Percentiles rank a stretch among this genome's conserved stretches.
phyloP scores from a whole-genome alignment of 2,797 vertebrate genomes.

The Melopsittacus undulatus region DNA sequence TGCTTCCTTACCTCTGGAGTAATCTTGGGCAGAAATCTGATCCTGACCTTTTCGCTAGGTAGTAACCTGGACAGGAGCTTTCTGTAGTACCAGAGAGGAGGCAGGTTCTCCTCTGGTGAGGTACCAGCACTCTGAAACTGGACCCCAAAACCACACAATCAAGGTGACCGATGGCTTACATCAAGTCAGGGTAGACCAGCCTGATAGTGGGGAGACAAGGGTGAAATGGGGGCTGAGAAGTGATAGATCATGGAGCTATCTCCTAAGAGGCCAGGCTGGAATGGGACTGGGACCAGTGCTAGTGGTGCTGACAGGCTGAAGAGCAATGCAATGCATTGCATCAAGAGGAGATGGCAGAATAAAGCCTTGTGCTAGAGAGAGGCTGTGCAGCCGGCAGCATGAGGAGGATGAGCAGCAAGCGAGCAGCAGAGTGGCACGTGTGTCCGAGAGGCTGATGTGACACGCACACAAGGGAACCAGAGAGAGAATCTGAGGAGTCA shows the following conservation, averaged over 20 bases:
- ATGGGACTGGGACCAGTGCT: fast-evolving
- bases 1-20: not conserved
- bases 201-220: fast-evolving
- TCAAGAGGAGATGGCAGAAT: not conserved
- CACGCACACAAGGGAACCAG: not conserved
- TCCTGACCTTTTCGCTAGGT: not conserved
- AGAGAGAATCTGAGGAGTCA: not conserved
- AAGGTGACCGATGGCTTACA: not conserved
- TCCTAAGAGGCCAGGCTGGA: not conserved
- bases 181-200: not conserved
- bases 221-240: not conserved
- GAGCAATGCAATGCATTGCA: not conserved
- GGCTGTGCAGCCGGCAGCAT: fast-evolving
- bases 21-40: not conserved
- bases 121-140: not conserved
- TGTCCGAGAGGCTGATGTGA: not conserved
- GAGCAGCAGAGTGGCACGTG: not conserved
- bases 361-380: fast-evolving
- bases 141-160: fast-evolving
- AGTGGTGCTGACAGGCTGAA: not conserved
- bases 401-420: not conserved
- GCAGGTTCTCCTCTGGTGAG: not conserved
- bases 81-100: not conserved
- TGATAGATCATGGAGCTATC: fast-evolving
- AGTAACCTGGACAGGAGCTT: not conserved